A percentile compares a stretch with the other conserved stretches of the same genome.
phyloP scores from a whole-genome alignment of 2,113 vertebrate species.

The Urocolius indicus region DNA sequence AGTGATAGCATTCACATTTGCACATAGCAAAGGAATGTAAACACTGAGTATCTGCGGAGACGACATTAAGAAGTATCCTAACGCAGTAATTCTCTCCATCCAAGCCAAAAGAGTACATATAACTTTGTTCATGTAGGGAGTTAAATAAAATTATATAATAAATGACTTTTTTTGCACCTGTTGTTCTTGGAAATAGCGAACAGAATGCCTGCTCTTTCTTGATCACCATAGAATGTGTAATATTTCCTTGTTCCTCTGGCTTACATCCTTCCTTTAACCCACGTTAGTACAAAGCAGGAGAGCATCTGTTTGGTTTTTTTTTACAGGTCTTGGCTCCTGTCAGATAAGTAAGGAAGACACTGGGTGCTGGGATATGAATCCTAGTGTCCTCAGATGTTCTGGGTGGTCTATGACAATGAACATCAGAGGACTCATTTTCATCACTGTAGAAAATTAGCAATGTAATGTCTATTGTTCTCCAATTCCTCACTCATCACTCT shows the following conservation, averaged over 20 bases:
- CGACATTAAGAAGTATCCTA: background rate
- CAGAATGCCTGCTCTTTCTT: background rate
- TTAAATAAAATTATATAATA: background rate
- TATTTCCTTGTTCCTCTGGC: background rate
- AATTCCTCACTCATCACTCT: slow-evolving; percentile 51
- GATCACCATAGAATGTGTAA: background rate
- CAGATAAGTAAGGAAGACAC: background rate
- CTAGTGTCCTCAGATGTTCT: background rate
- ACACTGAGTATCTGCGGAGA: background rate
- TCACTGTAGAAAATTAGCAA: slow-evolving; percentile 42
- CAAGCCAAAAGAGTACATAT: background rate
- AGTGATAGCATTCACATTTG: background rate
- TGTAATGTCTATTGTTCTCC: slow-evolving; percentile 55
- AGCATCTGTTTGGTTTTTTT: background rate
- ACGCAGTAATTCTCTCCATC: background rate
- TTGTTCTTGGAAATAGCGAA: background rate
- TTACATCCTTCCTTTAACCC: background rate
- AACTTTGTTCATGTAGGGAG: background rate
- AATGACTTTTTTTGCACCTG: background rate
- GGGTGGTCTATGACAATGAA: background rate
- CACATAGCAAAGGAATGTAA: background rate
- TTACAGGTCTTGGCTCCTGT: background rate
- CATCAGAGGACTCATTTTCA: slow-evolving; percentile 35
- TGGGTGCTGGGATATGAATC: background rate
- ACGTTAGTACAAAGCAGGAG: background rate